These are phyloP conservation scores for Haliclona indistincta DNA, from an alignment of 37 sponge, comb jelly and placozoan species.

Conservation along the genomic window DNA sequence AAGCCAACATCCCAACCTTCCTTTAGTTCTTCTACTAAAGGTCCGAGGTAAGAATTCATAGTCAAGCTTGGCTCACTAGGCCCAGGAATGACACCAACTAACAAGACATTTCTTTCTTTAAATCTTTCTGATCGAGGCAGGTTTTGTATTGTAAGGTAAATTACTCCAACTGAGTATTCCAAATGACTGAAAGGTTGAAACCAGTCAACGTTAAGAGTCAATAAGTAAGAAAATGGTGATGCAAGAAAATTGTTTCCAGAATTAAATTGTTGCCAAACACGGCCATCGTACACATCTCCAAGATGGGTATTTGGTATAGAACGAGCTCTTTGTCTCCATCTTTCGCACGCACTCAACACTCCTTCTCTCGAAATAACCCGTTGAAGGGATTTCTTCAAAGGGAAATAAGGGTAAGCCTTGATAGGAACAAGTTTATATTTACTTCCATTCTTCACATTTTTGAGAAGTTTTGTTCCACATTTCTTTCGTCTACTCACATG, in stretches of 20 bases:
- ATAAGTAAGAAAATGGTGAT: slow-evolving; percentile 29
- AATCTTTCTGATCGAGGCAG: slow-evolving; percentile 39
- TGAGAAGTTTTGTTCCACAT: slow-evolving; percentile 38
- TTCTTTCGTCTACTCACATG: slow-evolving; percentile 3
- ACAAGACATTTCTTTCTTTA: slow-evolving; percentile 40
- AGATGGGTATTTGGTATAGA: neutral
- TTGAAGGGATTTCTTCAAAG: slow-evolving; percentile 8
- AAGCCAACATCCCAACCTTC: neutral
- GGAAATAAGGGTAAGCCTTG: slow-evolving; percentile 34
- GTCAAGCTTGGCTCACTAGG: slow-evolving; percentile 46
- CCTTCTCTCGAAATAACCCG: slow-evolving; percentile 17
- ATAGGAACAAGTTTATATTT: slow-evolving; percentile 29
- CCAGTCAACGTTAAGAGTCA: slow-evolving; percentile 64
- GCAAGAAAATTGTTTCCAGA: slow-evolving; percentile 15
- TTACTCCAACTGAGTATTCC: slow-evolving; percentile 57
- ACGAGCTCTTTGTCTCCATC: slow-evolving; percentile 32
- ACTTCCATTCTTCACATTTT: slow-evolving; percentile 1
- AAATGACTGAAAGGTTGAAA: slow-evolving; percentile 33
- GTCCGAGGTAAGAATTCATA: slow-evolving; percentile 56
- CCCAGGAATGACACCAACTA: slow-evolving; percentile 60
- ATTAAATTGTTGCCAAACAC: slow-evolving; percentile 37
- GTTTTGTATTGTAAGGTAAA: slow-evolving; percentile 63
- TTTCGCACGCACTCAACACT: slow-evolving; percentile 27
- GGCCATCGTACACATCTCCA: slow-evolving; percentile 59
- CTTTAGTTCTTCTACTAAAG: slow-evolving; percentile 42